Base-by-base conservation (phyloP, 2,797 vertebrate genomes). In the Sebastes hubbsi region DNA sequence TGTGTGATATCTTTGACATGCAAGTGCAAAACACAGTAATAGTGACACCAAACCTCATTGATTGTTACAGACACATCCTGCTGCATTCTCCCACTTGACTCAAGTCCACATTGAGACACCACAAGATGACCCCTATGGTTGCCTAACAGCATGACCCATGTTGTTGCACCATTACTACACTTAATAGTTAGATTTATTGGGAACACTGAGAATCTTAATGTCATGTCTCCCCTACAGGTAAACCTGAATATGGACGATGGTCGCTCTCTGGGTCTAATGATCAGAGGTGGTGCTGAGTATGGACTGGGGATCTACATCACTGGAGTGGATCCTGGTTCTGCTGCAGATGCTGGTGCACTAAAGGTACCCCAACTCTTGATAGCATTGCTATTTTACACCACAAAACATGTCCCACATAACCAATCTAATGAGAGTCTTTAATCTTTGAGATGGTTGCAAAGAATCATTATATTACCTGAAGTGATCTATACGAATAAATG, bases 251-350 rank as follows among this genome's bases (percentile, higher is more conserved):
- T 99, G 94, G 97, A 97, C 0, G 96, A 97, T 1, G 98, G 97
- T 36, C 96, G 96, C 3, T 97, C 98, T 18, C 93, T 99, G 83
- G 98, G 98, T 62, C 96, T 99, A 27, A 98, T 98, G 87, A 98
- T 99, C 89, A 94, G 98, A 13, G 98, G 98, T 20, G 98, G 98
- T 34, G 97, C 97, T 0, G 98, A 99, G 70, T 99, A 99, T 13
- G 96, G 97, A 49, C 92, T 99, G 46, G 98, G 98, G 55, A 97
- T 99, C 87, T 99, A 98, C 88, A 96, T 99, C 92, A 98, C 98
- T 0, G 98, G 98, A 0, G 97, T 99, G 87, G 98, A 99, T 88
- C 93, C 95, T 1, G 97, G 96, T 69, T 99, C 98, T 0, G 98
- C 97, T 81, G 97, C 97, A 8, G 97, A 99, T 62, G 94, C 92